Evolutionary conservation across 2,113 vertebrate genomes (phyloP).

Genomic region (Talpa occidentalis): DNA sequence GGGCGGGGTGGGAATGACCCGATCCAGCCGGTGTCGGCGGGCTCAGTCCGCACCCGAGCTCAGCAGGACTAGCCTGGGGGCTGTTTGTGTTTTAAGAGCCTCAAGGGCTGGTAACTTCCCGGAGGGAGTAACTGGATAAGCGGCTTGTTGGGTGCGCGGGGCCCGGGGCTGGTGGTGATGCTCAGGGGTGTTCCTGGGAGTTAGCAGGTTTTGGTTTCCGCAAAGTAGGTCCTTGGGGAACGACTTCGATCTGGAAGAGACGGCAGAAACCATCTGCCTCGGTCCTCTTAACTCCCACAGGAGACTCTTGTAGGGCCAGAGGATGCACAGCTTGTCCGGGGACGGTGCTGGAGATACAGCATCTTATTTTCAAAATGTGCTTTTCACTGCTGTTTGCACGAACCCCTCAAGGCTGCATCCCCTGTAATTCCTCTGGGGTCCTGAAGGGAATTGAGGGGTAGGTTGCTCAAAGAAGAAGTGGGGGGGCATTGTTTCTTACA

Average conservation of each 20-base stretch:
- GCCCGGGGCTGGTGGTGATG: too few species aligned
- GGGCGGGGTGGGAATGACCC: background rate
- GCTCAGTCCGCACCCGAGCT: background rate
- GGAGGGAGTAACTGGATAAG: background rate
- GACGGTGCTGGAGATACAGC: background rate
- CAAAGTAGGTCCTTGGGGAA: background rate
- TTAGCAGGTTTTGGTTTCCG: background rate
- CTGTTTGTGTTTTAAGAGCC: background rate
- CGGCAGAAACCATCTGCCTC: background rate
- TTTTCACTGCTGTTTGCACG: background rate
- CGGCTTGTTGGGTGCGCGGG: rapidly evolving
- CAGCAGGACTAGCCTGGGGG: background rate
- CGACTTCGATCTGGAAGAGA: background rate
- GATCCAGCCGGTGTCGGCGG: background rate
- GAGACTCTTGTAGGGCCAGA: background rate
- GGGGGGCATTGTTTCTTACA: background rate
- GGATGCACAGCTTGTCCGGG: background rate
- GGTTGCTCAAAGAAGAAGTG: background rate
- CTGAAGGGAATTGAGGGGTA: background rate
- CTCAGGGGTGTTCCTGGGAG: background rate
- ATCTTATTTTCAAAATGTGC: background rate
- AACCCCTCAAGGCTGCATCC: too few species aligned
- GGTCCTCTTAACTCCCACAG: background rate
- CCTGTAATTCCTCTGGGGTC: background rate
- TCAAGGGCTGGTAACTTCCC: background rate